Evolutionary conservation across 1,140 invertebrate genomes (phyloP), one percentile per base, ranked within the genome.

Genomic region (Zaprionus capensis): DNA sequence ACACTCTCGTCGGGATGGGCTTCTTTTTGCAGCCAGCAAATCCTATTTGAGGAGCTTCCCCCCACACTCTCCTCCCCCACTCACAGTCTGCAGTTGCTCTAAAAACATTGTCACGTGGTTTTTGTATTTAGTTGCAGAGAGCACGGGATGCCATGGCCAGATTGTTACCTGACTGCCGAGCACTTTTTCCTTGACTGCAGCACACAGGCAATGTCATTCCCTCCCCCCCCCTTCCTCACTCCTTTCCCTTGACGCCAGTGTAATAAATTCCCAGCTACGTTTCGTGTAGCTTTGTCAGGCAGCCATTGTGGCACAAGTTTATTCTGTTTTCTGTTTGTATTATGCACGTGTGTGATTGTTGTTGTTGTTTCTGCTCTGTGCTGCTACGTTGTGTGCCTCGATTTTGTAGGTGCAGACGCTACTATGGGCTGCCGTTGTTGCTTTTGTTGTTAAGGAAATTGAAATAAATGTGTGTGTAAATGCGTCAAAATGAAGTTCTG

Each of bases 401-500:
- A 72, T 76, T 76, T 81, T 3, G 76, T 71, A 65, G 68, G 26
- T 61, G 49, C 28, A 26, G 22, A 17, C 49, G 36, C 56, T 49
- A 22, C 80, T 82, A 78, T 80, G 83, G 71, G 65, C 36, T 38
- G 9, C 14, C 65, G 63, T 22, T 71, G 55, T 55, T 66, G 44
- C 74, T 58, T 64, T 91, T 82, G 82, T 91, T 91, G 77, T 68
- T 69, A 69, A 63, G 81, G 82, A 91, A 91, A 91, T 91, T 91
- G 88, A 91, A 91, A 91, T 91, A 91, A 91, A 91, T 91, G 87
- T 91, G 74, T 82, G 88, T 91, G 87, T 91, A 91, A 91, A 91
- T 91, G 88, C 87, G 88, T 91, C 83, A 91, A 91, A 91, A 91
- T 91, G 86, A 91, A 91, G 88, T 91, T 84, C 62, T 76, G 63